phyloP scores from a whole-genome alignment of 2,888 invertebrate species.

The Conus canariensis region DNA sequence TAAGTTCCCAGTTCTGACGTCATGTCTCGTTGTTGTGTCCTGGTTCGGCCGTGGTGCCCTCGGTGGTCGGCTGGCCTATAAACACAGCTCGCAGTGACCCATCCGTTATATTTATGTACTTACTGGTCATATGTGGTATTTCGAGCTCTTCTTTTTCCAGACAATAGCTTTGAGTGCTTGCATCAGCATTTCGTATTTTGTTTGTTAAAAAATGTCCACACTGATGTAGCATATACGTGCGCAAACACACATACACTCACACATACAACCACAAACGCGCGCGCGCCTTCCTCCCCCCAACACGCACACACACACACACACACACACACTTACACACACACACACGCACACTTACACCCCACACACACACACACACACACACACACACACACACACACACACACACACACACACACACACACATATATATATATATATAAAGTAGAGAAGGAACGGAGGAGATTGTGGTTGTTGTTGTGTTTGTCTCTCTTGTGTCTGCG shows the following conservation, averaged over 20 bases:
- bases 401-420: not conserved
- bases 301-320: not conserved
- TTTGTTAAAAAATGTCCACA: not conserved
- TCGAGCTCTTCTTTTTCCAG: too few relatives aligned
- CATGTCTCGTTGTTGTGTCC: too few relatives aligned
- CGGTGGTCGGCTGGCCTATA: too few relatives aligned
- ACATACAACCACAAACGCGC: not conserved
- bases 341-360: not conserved
- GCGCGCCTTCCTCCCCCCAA: not conserved
- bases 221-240: not conserved
- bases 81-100: too few relatives aligned
- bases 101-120: too few relatives aligned
- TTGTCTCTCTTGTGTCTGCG: not conserved
- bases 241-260: not conserved
- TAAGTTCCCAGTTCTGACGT: too few relatives aligned
- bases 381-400: not conserved
- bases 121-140: too few relatives aligned
- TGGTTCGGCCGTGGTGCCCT: too few relatives aligned
- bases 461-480: slow-evolving; percentile 1
- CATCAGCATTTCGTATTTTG: too few relatives aligned
- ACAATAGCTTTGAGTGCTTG: too few relatives aligned
- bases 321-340: slow-evolving; percentile 16
- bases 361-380: not conserved
- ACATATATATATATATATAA: not conserved
- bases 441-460: not conserved